A percentile compares a stretch with the other conserved stretches of the same genome.
Conservation (phyloP, 2,113 vertebrate genomes). For the Acrocephalus kingi region DNA sequence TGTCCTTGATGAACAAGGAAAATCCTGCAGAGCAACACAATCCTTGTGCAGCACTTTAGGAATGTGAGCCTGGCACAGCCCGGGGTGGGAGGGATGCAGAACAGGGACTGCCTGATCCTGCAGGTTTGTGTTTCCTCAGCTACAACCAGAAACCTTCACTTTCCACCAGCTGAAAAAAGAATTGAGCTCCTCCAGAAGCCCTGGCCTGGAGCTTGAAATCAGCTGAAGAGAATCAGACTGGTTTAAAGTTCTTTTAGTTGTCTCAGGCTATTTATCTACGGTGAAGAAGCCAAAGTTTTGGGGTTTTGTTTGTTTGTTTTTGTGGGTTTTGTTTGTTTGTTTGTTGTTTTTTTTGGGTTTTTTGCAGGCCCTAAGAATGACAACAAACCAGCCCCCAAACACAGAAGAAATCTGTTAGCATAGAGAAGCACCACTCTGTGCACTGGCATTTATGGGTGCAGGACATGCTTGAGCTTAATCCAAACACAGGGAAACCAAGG, state of each 20-base stretch:
- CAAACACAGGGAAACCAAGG: neutral
- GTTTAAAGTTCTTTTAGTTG: neutral
- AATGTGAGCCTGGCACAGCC: neutral
- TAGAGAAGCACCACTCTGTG: neutral
- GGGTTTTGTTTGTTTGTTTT: neutral
- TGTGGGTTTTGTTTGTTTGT: too few relatives aligned
- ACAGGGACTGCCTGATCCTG: neutral
- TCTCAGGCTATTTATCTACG: neutral
- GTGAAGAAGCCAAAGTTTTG: neutral
- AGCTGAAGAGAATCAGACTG: neutral
- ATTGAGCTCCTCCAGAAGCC: neutral
- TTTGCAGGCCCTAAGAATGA: neutral
- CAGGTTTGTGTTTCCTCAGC: neutral
- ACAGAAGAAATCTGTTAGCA: neutral
- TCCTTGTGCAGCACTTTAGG: rapidly evolving
- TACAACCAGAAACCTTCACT: neutral
- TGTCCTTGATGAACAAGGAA: neutral
- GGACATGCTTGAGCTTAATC: neutral
- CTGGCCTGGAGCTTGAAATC: neutral
- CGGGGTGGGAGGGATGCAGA: neutral
- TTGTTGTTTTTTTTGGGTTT: too few relatives aligned
- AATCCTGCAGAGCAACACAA: neutral
- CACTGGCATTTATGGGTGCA: neutral
- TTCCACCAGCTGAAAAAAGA: neutral
- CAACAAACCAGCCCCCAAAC: neutral